These are phyloP conservation scores for Campylorhamphus procurvoides DNA, from an alignment of 2,113 vertebrate genomes.

Conservation along the genomic window DNA sequence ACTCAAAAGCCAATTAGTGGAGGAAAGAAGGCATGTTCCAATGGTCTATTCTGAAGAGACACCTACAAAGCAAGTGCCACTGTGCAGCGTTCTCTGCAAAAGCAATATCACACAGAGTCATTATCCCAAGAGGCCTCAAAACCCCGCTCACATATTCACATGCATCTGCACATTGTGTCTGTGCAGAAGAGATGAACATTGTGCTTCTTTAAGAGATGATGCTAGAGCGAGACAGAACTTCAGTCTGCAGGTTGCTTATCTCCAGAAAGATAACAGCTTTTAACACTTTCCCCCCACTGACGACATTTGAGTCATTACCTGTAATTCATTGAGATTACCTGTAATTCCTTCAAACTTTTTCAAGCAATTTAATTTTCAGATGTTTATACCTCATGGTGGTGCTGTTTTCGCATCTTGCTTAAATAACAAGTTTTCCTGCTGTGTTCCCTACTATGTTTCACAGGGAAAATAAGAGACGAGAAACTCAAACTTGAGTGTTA, in stretches of 20 bases:
- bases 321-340: background rate
- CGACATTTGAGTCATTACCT: background rate
- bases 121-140: background rate
- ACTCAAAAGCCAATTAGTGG: background rate
- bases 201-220: background rate
- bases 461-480: background rate
- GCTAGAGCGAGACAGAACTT: background rate
- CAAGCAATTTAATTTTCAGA: background rate
- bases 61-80: background rate
- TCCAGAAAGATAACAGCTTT: background rate
- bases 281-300: background rate
- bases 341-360: background rate
- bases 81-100: background rate
- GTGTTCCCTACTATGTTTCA: background rate
- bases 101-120: too few relatives aligned
- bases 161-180: fast-evolving
- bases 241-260: background rate
- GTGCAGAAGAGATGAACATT: background rate
- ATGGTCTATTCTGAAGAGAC: background rate
- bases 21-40: background rate
- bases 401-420: background rate
- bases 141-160: fast-evolving
- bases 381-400: background rate
- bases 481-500: background rate
- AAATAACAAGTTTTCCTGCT: background rate